Conservation (phyloP, 2,888 invertebrate species). For the Tachina fera region DNA sequence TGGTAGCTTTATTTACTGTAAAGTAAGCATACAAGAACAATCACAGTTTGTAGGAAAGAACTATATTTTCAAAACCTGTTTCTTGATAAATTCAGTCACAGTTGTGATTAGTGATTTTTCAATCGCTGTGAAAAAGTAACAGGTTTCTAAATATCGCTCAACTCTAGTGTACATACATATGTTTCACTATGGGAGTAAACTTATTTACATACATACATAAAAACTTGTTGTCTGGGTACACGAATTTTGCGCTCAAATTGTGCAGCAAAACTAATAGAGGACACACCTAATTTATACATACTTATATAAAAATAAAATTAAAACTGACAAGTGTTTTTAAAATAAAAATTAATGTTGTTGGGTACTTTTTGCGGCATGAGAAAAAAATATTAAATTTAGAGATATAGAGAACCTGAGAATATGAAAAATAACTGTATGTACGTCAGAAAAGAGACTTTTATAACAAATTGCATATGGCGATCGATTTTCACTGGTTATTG, state of each 20-base stretch:
- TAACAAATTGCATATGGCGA: too few species aligned
- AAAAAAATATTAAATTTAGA: conserved; percentile 4
- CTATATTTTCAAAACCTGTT: too few species aligned
- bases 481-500: too few species aligned
- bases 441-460: too few species aligned
- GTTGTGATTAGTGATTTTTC: too few species aligned
- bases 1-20: too few species aligned
- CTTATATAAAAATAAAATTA: conserved; percentile 42
- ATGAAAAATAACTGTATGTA: neutral
- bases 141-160: too few species aligned
- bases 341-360: conserved; percentile 9
- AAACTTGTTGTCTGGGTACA: neutral
- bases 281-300: conserved; percentile 53
- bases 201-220: neutral
- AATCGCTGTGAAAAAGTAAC: too few species aligned
- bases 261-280: conserved; percentile 18
- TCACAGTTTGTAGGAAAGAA: too few species aligned
- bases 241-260: conserved; percentile 26
- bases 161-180: neutral
- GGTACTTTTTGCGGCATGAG: conserved; percentile 3
- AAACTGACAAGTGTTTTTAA: conserved; percentile 64
- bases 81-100: too few species aligned
- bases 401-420: neutral
- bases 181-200: conserved; percentile 3
- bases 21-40: too few species aligned